A percentile compares a stretch with the other conserved stretches of the same genome.
Evolutionary conservation across 2,888 invertebrate species (phyloP).

Genomic region (Ametastegia equiseti): DNA sequence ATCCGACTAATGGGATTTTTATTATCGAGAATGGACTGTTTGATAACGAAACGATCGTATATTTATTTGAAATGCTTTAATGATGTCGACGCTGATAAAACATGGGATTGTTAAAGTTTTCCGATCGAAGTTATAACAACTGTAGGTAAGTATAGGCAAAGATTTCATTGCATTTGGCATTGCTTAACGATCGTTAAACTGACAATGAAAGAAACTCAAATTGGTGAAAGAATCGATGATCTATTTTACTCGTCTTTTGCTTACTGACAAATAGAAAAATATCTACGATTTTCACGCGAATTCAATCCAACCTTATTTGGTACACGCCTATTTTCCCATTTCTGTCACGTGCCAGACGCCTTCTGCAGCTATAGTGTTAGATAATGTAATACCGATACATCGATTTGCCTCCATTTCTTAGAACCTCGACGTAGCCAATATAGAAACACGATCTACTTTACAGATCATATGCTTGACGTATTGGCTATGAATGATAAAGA

Average conservation of each 20-base stretch:
- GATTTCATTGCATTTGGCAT: background rate
- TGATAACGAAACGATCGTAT: background rate
- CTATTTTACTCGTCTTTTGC: too few relatives aligned
- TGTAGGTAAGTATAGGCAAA: background rate
- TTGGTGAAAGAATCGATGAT: background rate
- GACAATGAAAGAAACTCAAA: background rate
- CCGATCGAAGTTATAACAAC: background rate
- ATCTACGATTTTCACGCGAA: background rate
- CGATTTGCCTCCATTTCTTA: background rate
- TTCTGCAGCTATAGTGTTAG: background rate
- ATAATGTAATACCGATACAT: slow-evolving; percentile 18
- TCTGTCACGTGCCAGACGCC: background rate
- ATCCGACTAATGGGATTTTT: background rate
- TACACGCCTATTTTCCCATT: background rate
- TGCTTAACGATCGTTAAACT: background rate
- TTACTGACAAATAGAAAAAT: too few relatives aligned
- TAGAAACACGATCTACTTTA: too few relatives aligned
- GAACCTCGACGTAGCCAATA: too few relatives aligned
- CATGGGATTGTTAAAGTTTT: background rate
- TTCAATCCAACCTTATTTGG: background rate
- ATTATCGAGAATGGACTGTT: background rate
- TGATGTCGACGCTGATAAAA: background rate
- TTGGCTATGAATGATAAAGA: too few relatives aligned
- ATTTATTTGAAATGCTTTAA: background rate
- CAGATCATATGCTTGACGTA: too few relatives aligned